phyloP scores from a whole-genome alignment of 2,797 vertebrate species.

The Balearica regulorum region DNA sequence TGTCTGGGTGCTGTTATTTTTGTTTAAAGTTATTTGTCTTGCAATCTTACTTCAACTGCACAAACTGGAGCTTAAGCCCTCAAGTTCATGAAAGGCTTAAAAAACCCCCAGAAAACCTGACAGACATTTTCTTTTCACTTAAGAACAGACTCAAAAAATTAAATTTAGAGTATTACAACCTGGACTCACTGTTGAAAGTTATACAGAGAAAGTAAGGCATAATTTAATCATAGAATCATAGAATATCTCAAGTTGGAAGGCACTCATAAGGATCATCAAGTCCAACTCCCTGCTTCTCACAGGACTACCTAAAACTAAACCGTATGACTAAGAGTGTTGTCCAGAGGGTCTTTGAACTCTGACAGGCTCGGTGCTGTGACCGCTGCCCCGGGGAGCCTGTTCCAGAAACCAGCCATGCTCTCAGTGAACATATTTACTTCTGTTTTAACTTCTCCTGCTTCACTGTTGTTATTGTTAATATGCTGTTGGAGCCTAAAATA shows the following conservation, averaged over 20 bases:
- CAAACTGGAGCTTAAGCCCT: background rate
- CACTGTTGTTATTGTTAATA: background rate
- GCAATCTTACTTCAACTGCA: background rate
- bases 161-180: background rate
- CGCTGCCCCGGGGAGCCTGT: background rate
- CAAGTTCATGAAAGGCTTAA: background rate
- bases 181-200: background rate
- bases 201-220: background rate
- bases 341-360: background rate
- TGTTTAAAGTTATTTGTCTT: background rate
- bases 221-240: background rate
- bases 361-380: background rate
- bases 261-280: background rate
- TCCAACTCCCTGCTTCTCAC: background rate
- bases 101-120: background rate
- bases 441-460: background rate
- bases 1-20: background rate
- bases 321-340: background rate
- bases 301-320: background rate
- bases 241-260: background rate
- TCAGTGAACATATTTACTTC: background rate
- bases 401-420: background rate
- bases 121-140: background rate
- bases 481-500: background rate
- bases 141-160: background rate